A percentile compares a stretch with the other conserved stretches of the same genome.
These are phyloP conservation scores for Pavo muticus DNA, from an alignment of 2,113 vertebrate genomes.

Conservation along the genomic window DNA sequence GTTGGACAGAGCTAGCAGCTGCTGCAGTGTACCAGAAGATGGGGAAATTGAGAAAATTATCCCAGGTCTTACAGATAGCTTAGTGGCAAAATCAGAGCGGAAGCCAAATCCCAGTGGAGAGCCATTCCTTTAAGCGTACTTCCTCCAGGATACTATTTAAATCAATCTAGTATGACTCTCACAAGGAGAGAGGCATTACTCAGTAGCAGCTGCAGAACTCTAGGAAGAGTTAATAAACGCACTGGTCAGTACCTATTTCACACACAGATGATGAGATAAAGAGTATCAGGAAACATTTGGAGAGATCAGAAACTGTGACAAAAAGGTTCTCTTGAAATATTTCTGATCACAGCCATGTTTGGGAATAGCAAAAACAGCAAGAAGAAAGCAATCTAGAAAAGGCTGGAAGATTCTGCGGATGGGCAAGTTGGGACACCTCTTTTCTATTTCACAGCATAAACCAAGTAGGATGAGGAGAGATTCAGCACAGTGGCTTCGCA, in stretches of 20 bases:
- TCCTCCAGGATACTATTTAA: not conserved
- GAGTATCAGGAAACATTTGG: not conserved
- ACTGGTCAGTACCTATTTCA: not conserved
- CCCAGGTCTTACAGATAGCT: not conserved
- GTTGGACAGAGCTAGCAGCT: not conserved
- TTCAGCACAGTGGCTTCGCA: not conserved
- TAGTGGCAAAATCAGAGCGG: not conserved
- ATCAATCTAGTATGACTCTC: not conserved
- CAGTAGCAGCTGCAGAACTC: not conserved
- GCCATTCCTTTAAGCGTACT: not conserved
- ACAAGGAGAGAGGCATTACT: not conserved
- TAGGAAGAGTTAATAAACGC: not conserved
- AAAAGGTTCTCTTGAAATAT: not conserved
- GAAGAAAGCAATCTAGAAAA: not conserved
- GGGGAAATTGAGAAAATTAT: not conserved
- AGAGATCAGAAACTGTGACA: not conserved
- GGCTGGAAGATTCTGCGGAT: not conserved
- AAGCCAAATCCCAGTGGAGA: not conserved
- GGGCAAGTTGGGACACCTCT: accelerated
- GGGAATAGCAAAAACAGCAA: not conserved
- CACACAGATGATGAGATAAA: not conserved
- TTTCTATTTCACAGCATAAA: not conserved
- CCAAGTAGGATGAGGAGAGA: not conserved
- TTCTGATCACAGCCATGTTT: not conserved
- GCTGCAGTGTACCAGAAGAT: not conserved